These are phyloP conservation scores for Platerodrilus igneus DNA, from an alignment of 2,888 invertebrate species.

Conservation along the genomic window DNA sequence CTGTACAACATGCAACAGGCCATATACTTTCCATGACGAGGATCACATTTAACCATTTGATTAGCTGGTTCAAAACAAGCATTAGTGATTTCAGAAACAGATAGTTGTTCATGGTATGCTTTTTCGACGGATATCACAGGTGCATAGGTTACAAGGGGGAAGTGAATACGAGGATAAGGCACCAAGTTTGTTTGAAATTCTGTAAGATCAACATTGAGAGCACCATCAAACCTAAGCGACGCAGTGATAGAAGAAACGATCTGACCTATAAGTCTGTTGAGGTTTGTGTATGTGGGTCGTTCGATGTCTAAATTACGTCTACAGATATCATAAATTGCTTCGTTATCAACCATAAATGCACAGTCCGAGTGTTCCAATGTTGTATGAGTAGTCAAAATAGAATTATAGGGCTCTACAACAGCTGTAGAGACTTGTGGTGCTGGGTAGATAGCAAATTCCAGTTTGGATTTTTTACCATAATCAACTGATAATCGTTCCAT, in stretches of 20 bases:
- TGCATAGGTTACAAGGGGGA: conserved; percentile 55
- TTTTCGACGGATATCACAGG: conserved; percentile 57
- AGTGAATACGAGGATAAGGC: conserved; percentile 59
- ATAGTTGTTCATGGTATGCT: conserved; percentile 54
- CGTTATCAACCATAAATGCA: conserved; percentile 54
- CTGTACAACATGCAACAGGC: conserved; percentile 55
- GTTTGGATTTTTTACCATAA: conserved; percentile 3
- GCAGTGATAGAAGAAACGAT: conserved; percentile 57
- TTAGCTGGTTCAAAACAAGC: conserved; percentile 62
- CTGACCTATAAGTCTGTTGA: conserved; percentile 57
- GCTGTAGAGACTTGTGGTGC: conserved; percentile 61
- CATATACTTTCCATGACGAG: conserved; percentile 54
- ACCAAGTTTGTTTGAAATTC: conserved; percentile 55
- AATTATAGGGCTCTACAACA: conserved; percentile 59
- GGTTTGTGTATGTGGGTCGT: conserved; percentile 57
- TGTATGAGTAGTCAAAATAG: conserved; percentile 58
- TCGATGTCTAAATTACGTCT: conserved; percentile 57
- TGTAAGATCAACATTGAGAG: conserved; percentile 56
- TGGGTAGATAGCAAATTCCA: conserved; percentile 78
- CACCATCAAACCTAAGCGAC: conserved; percentile 57
- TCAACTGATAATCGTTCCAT: conserved; percentile 65
- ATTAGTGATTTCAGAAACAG: conserved; percentile 48
- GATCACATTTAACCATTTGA: conserved; percentile 57
- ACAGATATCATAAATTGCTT: conserved; percentile 53
- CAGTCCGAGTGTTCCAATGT: conserved; percentile 58